Evolutionary conservation across 2,113 vertebrate species (phyloP), one percentile per base, ranked within the genome.

Genomic region (Dendropsophus ebraccatus): DNA sequence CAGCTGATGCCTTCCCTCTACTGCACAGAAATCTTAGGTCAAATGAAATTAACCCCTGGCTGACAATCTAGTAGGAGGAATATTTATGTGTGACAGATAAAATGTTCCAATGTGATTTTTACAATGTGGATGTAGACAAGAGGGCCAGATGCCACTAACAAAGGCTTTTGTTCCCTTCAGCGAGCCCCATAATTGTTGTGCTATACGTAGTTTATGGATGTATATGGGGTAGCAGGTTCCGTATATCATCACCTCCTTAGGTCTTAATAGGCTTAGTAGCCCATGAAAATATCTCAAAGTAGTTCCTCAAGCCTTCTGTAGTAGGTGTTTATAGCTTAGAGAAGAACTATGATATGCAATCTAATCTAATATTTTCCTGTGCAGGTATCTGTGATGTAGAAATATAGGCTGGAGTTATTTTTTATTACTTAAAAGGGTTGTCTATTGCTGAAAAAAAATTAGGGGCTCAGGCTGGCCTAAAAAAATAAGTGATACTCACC

Each of bases 1-100:
- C 76, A 80, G 62, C 84, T 81, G 84, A 69, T 79, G 49, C 84
- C 52, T 56, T 14, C n/a, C 58, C n/a, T 21, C 35, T 60, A 23
- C 45, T 77, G 28, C 28, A 76, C 13, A 76, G 41, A 50, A 32
- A 86, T 72, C 37, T 60, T n/a, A 72, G 76, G 84, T 80, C 76
- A 86, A 72, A 50, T 23, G 50, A 73, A 25, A 73, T 86, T 86
- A 86, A 86, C 76, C 76, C 70, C 65, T 60, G 54, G 17, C 58
- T 72, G 76, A 79, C 49, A 56, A 70, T 72, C 74, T 75, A 76
- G 28, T 83, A 28, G 69, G 32, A 52, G n/a, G 82, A 11, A 58
- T 62, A 81, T 81, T 81, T 81, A 81, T 65, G 16, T 79, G 76
- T 47, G 77, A 45, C 77, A 25, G 77, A 81, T 81, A 81, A 52